Conservation (phyloP, 1,140 invertebrate species). For the Spodoptera frugiperda region DNA sequence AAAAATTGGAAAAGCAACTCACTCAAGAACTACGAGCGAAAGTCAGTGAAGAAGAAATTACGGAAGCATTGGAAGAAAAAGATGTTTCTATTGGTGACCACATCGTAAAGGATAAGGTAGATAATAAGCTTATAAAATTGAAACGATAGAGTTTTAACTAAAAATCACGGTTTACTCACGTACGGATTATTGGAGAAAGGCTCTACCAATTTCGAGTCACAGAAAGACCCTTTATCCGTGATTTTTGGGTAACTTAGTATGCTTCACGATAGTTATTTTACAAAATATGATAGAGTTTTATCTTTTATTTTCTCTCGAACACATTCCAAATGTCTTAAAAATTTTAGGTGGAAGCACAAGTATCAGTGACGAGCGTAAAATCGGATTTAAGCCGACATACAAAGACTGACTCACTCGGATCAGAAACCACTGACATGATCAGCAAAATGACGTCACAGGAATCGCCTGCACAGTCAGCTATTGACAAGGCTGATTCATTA, state of each 20-base stretch:
- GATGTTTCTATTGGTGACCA: slow-evolving; percentile 69
- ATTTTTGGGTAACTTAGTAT: too few relatives aligned
- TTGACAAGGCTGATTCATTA: slow-evolving; percentile 81
- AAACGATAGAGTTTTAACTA: neutral
- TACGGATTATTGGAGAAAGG: too few relatives aligned
- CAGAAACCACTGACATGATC: slow-evolving; percentile 73
- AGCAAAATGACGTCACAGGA: slow-evolving; percentile 76
- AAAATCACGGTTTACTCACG: too few relatives aligned
- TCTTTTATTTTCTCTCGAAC: neutral
- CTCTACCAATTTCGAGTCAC: too few relatives aligned
- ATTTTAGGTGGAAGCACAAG: slow-evolving; percentile 68
- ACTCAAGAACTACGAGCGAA: slow-evolving; percentile 72
- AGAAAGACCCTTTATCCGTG: too few relatives aligned
- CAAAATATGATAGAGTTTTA: neutral
- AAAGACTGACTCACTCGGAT: slow-evolving; percentile 82
- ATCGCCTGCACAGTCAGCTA: slow-evolving; percentile 72
- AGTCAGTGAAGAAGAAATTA: slow-evolving; percentile 77
- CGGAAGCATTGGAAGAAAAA: slow-evolving; percentile 76
- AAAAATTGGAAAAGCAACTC: slow-evolving; percentile 70
- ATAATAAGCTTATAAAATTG: neutral
- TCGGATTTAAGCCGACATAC: slow-evolving; percentile 78
- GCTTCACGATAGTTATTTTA: too few relatives aligned
- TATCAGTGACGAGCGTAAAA: slow-evolving; percentile 74
- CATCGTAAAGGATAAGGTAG: slow-evolving; percentile 71
- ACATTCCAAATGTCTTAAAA: neutral